A percentile compares a stretch with the other conserved stretches of the same genome.
Conservation (phyloP, 2,113 vertebrate species). For the Semnornis frantzii region DNA sequence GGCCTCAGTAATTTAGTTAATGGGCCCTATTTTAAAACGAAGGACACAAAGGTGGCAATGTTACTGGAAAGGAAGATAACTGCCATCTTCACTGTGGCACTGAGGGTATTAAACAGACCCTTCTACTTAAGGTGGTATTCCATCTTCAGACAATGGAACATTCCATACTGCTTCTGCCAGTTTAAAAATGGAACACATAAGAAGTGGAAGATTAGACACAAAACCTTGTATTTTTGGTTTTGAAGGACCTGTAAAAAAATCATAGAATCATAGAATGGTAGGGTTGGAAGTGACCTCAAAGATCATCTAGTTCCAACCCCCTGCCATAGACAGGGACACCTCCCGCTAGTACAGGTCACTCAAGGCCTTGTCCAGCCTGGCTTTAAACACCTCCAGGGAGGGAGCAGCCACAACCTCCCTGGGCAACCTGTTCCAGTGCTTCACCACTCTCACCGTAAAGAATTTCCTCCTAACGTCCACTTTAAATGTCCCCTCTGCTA, state of each 20-base stretch:
- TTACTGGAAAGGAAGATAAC: neutral
- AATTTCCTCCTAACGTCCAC: too few species aligned
- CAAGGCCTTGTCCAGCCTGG: too few species aligned
- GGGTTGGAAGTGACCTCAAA: too few species aligned
- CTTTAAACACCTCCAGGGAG: too few species aligned
- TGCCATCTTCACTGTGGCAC: neutral
- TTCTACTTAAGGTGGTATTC: neutral
- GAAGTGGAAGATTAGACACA: neutral
- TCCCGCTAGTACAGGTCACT: too few species aligned
- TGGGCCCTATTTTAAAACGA: neutral
- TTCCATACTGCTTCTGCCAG: neutral
- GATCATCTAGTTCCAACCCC: too few species aligned
- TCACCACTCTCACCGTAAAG: too few species aligned
- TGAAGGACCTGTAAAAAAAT: neutral
- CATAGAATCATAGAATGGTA: too few species aligned
- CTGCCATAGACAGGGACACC: too few species aligned
- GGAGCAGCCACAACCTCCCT: too few species aligned
- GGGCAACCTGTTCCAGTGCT: too few species aligned
- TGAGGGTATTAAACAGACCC: rapidly evolving
- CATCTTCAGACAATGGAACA: neutral
- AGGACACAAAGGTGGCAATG: neutral
- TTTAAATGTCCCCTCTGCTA: too few species aligned
- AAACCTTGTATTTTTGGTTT: neutral
- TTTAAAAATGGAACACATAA: neutral
- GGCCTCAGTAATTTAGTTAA: neutral